These are phyloP conservation scores for Emys orbicularis DNA, from an alignment of 2,797 vertebrate species.

Conservation along the genomic window DNA sequence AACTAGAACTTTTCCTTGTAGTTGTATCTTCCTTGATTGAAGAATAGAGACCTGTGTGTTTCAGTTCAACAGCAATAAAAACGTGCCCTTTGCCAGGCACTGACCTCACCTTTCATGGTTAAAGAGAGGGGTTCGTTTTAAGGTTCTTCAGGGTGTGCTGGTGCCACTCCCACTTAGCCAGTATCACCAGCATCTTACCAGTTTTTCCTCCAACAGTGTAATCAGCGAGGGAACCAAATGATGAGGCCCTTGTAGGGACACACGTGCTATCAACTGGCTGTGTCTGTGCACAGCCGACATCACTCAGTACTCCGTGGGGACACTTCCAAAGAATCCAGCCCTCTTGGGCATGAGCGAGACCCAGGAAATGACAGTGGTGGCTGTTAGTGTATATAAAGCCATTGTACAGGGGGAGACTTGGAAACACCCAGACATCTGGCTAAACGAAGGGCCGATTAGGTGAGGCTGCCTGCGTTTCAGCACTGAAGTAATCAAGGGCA, in stretches of 20 bases:
- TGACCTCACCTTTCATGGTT: accelerated
- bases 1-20: not conserved
- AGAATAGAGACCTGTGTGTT: accelerated
- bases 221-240: not conserved
- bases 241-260: accelerated
- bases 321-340: not conserved
- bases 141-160: not conserved
- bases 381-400: not conserved
- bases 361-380: not conserved
- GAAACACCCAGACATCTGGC: not conserved
- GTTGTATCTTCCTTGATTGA: accelerated
- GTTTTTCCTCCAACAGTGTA: not conserved
- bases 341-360: not conserved
- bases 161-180: accelerated
- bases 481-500: not conserved
- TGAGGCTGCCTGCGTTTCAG: not conserved
- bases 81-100: accelerated
- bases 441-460: too few species aligned
- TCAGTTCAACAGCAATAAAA: not conserved
- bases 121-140: not conserved
- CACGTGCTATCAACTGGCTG: not conserved
- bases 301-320: not conserved
- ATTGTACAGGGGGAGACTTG: not conserved
- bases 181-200: accelerated
- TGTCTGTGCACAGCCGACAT: not conserved